phyloP scores from a whole-genome alignment of 2,113 vertebrate species.

The Panthera uncia region DNA sequence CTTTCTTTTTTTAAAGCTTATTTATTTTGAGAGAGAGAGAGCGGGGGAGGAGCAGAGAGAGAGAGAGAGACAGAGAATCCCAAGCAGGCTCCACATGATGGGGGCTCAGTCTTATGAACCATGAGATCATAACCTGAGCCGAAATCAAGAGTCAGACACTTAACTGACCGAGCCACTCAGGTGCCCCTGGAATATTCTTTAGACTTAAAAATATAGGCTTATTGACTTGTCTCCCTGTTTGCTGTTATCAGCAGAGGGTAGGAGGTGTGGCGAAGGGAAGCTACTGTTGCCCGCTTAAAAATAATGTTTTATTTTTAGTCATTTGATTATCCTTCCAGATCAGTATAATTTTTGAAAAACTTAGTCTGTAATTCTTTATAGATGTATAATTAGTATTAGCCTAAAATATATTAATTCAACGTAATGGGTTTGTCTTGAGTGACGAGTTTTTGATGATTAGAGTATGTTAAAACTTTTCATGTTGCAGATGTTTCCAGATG shows the following conservation, averaged over 20 bases:
- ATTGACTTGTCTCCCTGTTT: not conserved
- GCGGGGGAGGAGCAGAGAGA: too few relatives aligned
- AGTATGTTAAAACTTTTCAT: conserved; percentile 51
- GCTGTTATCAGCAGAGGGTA: not conserved
- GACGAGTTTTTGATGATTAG: conserved; percentile 35
- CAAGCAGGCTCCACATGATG: too few relatives aligned
- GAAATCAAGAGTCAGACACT: too few relatives aligned
- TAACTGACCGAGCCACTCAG: too few relatives aligned
- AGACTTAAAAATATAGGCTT: conserved; percentile 13
- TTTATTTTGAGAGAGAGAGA: too few relatives aligned
- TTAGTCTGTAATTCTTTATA: conserved; percentile 7
- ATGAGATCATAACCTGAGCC: too few relatives aligned
- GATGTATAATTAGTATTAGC: conserved; percentile 12
- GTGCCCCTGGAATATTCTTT: not conserved
- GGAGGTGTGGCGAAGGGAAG: not conserved
- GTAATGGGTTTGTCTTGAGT: conserved; percentile 27
- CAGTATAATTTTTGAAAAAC: conserved; percentile 35
- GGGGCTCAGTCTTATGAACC: too few relatives aligned
- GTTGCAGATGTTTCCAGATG: conserved; percentile 94
- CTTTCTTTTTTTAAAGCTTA: too few relatives aligned
- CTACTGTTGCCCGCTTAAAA: conserved; percentile 16
- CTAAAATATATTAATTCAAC: conserved; percentile 43
- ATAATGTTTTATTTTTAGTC: conserved; percentile 29
- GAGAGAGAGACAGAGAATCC: too few relatives aligned
- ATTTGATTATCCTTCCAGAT: conserved; percentile 41